Evolutionary conservation across 2,888 invertebrate species (phyloP), one percentile per base, ranked within the genome.

Genomic region (Caenorhabditis sp.): DNA sequence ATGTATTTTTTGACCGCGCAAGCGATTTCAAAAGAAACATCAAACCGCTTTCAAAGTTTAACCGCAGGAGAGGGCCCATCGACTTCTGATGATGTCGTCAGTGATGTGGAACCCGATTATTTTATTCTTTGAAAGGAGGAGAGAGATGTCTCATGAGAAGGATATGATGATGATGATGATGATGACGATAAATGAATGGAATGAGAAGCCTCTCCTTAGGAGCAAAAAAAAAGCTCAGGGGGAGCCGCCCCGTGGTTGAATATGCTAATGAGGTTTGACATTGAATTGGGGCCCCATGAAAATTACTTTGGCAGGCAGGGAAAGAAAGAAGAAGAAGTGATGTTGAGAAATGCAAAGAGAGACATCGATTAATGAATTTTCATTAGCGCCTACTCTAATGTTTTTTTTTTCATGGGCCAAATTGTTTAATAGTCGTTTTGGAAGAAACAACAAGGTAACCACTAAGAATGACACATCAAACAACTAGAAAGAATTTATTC

Each of bases 231-330:
- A 64, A 76, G 75, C 68, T 69, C 63, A 14, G n/a, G 22, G 54
- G 26, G 66, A 58, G 61, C 56, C 28, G 68, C 66, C 59, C 68
- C 75, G 49, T 76, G 76, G 68, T 77, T 77, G 79, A 79, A 79
- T 79, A 79, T 79, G 79, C 64, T 70, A 79, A 79, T 79, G 79
- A 79, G 64, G 79, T 28, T 70, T 79, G 79, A 79, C 79, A 79
- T 79, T 70, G 70, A 70, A 70, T 77, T 70, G 77, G 63, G 22
- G 19, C 54, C 14, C 26, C 44, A 41, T 38, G 59, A 35, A 76
- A 77, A 68, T 69, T 54, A 54, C 70, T 68, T 77, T 69, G 38
- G 24, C 47, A 47, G 16, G 44, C 22, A 49, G 66, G 44, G 68
- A 31, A 74, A n/a, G n/a, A n/a, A 44, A 31, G 41, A 28, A 31